phyloP scores from a whole-genome alignment of 2,113 vertebrate species.

The Centropus unirufus region DNA sequence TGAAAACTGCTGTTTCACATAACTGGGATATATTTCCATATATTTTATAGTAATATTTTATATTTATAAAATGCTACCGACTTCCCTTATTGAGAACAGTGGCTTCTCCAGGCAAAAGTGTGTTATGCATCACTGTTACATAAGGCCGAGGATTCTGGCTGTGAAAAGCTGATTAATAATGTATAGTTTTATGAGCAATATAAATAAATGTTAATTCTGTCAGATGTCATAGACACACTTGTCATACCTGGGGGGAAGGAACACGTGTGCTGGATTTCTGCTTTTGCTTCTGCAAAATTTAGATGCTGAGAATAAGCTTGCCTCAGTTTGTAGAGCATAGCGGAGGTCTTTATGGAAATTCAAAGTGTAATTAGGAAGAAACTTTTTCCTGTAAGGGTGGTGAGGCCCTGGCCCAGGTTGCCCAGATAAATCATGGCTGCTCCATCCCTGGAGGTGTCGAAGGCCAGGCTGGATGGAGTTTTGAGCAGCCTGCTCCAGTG shows the following conservation, averaged over 20 bases:
- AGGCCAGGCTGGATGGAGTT: too few species aligned
- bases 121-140: background rate
- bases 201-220: slow-evolving; percentile 15
- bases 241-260: background rate
- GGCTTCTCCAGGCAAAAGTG: background rate
- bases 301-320: background rate
- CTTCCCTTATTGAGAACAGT: background rate
- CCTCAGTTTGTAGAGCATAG: background rate
- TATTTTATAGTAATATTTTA: background rate
- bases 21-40: background rate
- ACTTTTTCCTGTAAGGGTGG: too few species aligned
- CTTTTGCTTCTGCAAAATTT: background rate
- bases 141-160: background rate
- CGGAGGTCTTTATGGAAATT: background rate
- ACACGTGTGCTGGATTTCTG: background rate
- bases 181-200: background rate
- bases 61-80: background rate
- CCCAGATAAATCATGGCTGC: too few species aligned
- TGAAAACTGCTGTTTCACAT: background rate
- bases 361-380: too few species aligned
- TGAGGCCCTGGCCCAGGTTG: too few species aligned
- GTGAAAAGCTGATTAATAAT: slow-evolving; percentile 37
- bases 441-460: too few species aligned
- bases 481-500: too few species aligned
- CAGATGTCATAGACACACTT: background rate